Evolutionary conservation across 37 sponge, comb jelly and placozoan genomes (phyloP), one percentile per base, ranked within the genome.

Genomic region (Hormiphora californensis): DNA sequence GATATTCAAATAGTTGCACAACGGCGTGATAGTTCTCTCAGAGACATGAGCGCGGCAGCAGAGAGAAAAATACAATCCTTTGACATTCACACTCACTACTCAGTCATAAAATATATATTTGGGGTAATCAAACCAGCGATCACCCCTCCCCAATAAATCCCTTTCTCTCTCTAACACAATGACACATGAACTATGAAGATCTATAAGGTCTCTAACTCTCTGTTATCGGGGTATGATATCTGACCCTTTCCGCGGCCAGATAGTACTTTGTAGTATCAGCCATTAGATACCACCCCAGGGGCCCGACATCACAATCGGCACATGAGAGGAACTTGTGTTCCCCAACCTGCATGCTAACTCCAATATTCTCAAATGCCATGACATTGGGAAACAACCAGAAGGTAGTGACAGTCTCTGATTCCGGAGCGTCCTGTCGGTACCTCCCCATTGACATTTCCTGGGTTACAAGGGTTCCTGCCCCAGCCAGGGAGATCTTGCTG

Each of bases 241-340:
- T 73, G 22, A 97, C 98, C 87, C 94, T 89, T 27, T 89, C 67
- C 11, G 90, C 93, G 21, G 99, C 94, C 21, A 98, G 78, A 87
- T 86, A 92, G 53, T 89, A 92, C 53, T 91, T 87, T 4, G 89
- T 88, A 21, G 32, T 61, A 86, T 89, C 89, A 17, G 22, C 33
- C 27, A 88, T 73, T 37, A 91, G 88, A 41, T 92, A 91, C 91
- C 91, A 92, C n/a, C 99, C 99, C 41, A 98, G 88, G 0, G 99
- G 99, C 0, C 99, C 99, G 3, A 95, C 90, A 89, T 98, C 99
- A 68, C 99, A 98, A 86, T 98, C 99, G 1, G 99, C 95, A 92
- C 99, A 98, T 7, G 91, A 86, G 34, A 98, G 85, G 86, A 91
- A 98, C 88, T 94, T 90, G 54, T 87, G 63, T 30, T 54, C 90